Evolutionary conservation across 2,113 vertebrate species (phyloP).

Genomic region (Thomomys bottae): DNA sequence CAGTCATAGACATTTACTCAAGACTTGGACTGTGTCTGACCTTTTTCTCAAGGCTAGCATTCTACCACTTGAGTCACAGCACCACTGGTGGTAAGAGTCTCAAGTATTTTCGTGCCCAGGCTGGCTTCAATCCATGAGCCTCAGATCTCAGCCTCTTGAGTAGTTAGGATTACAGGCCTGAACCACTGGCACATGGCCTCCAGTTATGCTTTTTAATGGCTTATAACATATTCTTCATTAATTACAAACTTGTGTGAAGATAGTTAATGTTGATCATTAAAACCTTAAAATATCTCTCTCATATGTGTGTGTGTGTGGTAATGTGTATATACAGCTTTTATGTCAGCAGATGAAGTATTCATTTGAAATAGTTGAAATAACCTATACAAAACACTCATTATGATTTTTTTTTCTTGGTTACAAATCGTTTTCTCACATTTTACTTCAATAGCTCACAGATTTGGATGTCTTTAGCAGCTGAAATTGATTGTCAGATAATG

Average conservation of each 20-base stretch:
- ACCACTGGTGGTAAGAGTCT: too few relatives aligned
- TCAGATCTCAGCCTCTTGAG: too few relatives aligned
- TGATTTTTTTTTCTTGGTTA: slow-evolving; percentile 28
- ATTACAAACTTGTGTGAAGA: neutral
- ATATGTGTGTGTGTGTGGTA: neutral
- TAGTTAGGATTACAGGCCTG: too few relatives aligned
- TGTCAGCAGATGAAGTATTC: neutral
- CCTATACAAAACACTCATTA: neutral
- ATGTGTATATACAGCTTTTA: neutral
- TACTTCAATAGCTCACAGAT: neutral
- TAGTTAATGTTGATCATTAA: neutral
- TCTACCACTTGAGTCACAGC: too few relatives aligned
- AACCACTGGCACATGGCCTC: too few relatives aligned
- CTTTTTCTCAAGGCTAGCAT: too few relatives aligned
- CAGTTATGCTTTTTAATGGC: slow-evolving; percentile 6
- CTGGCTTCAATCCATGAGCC: too few relatives aligned
- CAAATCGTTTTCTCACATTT: neutral
- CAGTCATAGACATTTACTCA: too few relatives aligned
- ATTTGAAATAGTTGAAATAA: slow-evolving; percentile 23
- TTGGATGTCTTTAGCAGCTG: neutral
- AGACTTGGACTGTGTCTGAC: too few relatives aligned
- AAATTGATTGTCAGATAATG: neutral
- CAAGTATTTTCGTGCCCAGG: too few relatives aligned
- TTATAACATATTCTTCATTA: neutral
- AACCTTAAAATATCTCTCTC: neutral